Percentiles rank a stretch among this genome's conserved stretches.
Conservation (phyloP, 2,888 invertebrate species). For the Athrips mouffetella region DNA sequence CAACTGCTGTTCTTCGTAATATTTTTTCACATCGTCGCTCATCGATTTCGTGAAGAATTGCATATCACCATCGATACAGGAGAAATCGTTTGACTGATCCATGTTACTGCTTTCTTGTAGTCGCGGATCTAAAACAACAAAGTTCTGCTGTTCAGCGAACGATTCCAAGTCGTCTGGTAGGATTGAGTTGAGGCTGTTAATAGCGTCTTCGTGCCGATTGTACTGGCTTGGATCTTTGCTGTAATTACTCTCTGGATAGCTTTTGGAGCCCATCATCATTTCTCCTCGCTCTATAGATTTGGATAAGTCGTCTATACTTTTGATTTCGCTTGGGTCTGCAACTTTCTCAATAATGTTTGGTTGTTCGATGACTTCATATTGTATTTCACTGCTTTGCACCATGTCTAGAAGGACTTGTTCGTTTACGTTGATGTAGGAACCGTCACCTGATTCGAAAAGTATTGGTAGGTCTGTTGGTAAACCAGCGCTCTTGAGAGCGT, state of each 20-base stretch:
- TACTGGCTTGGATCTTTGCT: conserved; percentile 49
- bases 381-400: conserved; percentile 74
- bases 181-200: conserved; percentile 61
- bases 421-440: conserved; percentile 80
- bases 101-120: conserved; percentile 52
- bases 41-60: conserved; percentile 71
- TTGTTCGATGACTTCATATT: conserved; percentile 74
- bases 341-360: conserved; percentile 74
- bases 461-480: conserved; percentile 74
- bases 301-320: conserved; percentile 71
- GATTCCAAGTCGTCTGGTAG: conserved; percentile 66
- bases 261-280: conserved; percentile 57
- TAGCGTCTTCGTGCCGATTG: conserved; percentile 55
- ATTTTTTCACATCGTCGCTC: conserved; percentile 72
- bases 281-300: conserved; percentile 71
- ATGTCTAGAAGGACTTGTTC: conserved; percentile 80
- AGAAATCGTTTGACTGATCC: conserved; percentile 60
- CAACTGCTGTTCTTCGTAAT: conserved; percentile 65
- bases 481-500: conserved; percentile 67
- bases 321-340: conserved; percentile 69
- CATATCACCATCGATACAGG: conserved; percentile 70
- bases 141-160: conserved; percentile 64
- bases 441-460: conserved; percentile 81
- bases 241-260: conserved; percentile 43
- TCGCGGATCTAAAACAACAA: conserved; percentile 57